Evolutionary conservation across 2,113 vertebrate species (phyloP), one percentile per base, ranked within the genome.

Genomic region (Hystrix brachyura): DNA sequence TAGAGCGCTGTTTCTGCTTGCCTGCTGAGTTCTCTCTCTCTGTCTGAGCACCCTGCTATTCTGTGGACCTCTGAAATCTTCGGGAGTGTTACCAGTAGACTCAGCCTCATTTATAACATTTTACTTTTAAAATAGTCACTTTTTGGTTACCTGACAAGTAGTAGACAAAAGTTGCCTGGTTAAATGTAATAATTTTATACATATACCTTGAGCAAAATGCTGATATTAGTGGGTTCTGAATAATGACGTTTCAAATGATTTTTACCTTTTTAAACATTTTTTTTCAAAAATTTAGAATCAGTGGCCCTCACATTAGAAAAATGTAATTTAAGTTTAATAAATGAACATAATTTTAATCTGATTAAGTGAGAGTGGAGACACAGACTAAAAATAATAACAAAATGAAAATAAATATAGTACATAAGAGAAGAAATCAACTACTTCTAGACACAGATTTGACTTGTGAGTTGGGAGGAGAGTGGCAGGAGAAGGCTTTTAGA

Each of bases 241-340:
- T 92, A 43, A 57, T 94, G 46, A 17, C 51, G 71, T 90, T 90
- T 96, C 23, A 90, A 1, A 5, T 57, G 25, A 89, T 69, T 89
- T 94, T 72, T 51, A 27, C 59, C 17, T 90, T 78, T 38, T n/a
- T 67, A 43, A 53, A 74, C 88, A 14, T 7, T 21, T n/a, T 57
- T 93, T 76, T 60, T 51, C 18, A 76, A 71, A 92, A 80, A 25
- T 84, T 93, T 94, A 59, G 38, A 86, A 64, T 94, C 14, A 83
- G 8, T 60, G 90, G 14, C 46, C 7, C 81, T 94, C 72, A 27
- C 8, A 19, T 67, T 76, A 79, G 53, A 93, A 69, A 87, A 91
- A 53, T 84, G 6, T 93, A 64, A 65, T 87, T 94, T 88, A 94
- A 19, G 69, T 96, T 94, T 51, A 92, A 62, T 82, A 94, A 78